Base-by-base conservation (phyloP, 2,113 vertebrate genomes). In the Chinchilla lanigera region DNA sequence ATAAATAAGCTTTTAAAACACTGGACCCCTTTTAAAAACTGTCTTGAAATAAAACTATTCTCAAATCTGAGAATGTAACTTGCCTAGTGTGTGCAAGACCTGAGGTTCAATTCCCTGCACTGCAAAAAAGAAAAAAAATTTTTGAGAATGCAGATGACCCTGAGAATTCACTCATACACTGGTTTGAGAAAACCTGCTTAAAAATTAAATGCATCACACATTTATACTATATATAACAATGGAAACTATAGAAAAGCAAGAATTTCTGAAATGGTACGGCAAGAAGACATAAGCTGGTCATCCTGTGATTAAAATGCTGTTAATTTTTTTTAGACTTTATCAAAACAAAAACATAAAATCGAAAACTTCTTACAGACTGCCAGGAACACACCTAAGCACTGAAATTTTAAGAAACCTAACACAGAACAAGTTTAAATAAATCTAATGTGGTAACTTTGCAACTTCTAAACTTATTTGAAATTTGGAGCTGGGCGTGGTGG, bases 311-410 rank as follows among this genome's bases (percentile, higher is more conserved):
- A 38, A 83, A 94, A 82, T 26, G 44, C n/a, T 71, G 52, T 81
- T 90, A 63, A 77, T 6, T 60, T 67, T 93, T 2, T 87, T 78
- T 54, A 86, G 41, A 83, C 24, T 87, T 69, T 50, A 78, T 71
- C 58, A 87, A 93, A 93, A 86, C 16, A 69, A 96, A 97, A 81
- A 83, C 17, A 89, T 52, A 97, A 83, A 84, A 65, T n/a, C 47
- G 50, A 61, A 83, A 84, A 83, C 78, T 56, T 90, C 93, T 93
- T 83, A 71, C n/a, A 80, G 35, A 84, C 19, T 56, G 61, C 16
- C 52, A 90, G 88, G n/a, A 87, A 95, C 35, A 95, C 7, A 95
- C 5, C 20, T 38, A 86, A 90, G 24, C 58, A 83, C 0, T 71
- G 58, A 83, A 78, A 93, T 69, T 69, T 93, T 95, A 86, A 95